phyloP scores from a whole-genome alignment of 53 echinoderm and acorn worm species.

The Paracentrotus lividus region DNA sequence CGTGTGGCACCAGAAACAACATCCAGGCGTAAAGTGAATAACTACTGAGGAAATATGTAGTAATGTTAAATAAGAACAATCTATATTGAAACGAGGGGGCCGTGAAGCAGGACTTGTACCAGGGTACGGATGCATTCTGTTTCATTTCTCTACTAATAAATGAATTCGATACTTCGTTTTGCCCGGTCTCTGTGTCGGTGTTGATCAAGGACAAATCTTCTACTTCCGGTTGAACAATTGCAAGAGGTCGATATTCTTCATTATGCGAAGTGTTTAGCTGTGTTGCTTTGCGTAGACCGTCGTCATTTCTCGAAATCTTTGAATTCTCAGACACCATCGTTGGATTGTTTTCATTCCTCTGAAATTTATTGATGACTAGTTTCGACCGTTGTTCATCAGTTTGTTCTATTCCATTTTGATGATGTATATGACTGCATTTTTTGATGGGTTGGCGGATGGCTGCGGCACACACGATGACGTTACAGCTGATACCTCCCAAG shows the following conservation, averaged over 20 bases:
- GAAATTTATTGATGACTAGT: not conserved
- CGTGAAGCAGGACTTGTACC: not conserved
- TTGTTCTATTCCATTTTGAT: not conserved
- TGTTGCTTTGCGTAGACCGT: not conserved
- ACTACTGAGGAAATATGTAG: not conserved
- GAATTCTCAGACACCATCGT: not conserved
- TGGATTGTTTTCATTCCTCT: not conserved
- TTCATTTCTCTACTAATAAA: no score
- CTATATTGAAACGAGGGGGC: not conserved
- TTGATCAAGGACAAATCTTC: not conserved
- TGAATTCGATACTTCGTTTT: not conserved
- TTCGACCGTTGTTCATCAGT: not conserved
- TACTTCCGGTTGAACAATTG: no score
- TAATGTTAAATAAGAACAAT: not conserved
- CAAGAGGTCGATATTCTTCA: no score
- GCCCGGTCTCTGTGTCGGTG: not conserved
- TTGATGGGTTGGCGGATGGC: not conserved
- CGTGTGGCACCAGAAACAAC: slow-evolving; percentile 21
- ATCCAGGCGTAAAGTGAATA: not conserved
- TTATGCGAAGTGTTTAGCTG: not conserved
- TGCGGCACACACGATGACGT: no score
- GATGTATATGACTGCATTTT: not conserved
- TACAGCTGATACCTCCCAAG: no score
- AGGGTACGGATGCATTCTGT: not conserved
- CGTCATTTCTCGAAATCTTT: not conserved